Conservation (phyloP, 2,888 invertebrate species). For the Scaptomyza flava region DNA sequence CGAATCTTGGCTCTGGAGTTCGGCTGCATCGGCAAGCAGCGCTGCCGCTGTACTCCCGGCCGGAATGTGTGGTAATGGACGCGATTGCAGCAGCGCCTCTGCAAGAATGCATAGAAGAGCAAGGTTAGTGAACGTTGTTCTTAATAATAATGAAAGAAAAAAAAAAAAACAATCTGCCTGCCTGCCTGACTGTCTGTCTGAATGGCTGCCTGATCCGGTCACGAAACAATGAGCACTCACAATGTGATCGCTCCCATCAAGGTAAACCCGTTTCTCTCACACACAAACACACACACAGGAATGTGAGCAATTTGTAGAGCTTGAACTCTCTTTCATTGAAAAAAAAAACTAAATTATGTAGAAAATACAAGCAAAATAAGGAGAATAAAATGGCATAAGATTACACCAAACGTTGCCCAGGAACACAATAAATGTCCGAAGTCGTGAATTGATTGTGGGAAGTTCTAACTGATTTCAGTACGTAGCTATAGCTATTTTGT, state of each 20-base stretch:
- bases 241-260: conserved; percentile 37
- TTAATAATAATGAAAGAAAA: not conserved
- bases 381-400: conserved; percentile 48
- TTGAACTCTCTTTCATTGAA: conserved; percentile 61
- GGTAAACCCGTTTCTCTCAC: conserved; percentile 68
- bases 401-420: conserved; percentile 57
- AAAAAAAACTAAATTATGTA: conserved; percentile 73
- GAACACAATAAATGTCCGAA: conserved; percentile 37
- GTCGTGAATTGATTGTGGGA: conserved; percentile 60
- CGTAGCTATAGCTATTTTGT: conserved; percentile 15
- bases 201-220: conserved; percentile 19
- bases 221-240: conserved; percentile 52
- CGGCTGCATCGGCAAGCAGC: conserved; percentile 69
- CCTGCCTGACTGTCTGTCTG: conserved; percentile 1
- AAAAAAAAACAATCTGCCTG: conserved; percentile 16
- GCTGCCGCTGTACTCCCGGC: conserved; percentile 78
- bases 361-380: not conserved
- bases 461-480: conserved; percentile 58
- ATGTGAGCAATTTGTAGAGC: conserved; percentile 66
- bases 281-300: conserved; percentile 41
- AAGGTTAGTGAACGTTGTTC: conserved; percentile 48
- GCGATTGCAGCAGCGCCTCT: conserved; percentile 97
- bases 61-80: conserved; percentile 97
- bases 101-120: conserved; percentile 74
- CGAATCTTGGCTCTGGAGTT: conserved; percentile 70